These are phyloP conservation scores for Oncopeltus fasciatus DNA, from an alignment of 1,140 invertebrate genomes.

Conservation along the genomic window DNA sequence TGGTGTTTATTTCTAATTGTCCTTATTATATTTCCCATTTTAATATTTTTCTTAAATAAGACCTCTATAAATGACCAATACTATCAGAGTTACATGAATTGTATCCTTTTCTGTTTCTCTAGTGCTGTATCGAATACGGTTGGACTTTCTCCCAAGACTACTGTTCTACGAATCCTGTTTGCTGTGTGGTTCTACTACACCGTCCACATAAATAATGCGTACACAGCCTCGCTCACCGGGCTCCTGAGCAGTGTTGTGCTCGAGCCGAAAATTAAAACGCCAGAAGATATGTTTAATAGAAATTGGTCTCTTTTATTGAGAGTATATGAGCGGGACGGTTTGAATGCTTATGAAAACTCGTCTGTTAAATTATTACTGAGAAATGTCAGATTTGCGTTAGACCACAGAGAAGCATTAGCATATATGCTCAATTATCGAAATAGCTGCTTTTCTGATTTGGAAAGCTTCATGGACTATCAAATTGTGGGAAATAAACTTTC, in stretches of 20 bases:
- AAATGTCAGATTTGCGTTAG: too few relatives aligned
- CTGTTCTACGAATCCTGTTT: background rate
- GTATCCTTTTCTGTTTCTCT: background rate
- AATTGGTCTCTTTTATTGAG: background rate
- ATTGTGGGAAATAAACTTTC: background rate
- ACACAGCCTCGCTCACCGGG: background rate
- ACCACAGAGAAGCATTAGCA: background rate
- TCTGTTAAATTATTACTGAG: background rate
- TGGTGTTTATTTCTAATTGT: background rate
- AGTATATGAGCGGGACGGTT: background rate
- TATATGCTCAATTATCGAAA: background rate
- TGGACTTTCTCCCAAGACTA: background rate
- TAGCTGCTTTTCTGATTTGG: background rate
- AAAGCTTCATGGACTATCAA: background rate
- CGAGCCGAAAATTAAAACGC: background rate
- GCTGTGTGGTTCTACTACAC: background rate
- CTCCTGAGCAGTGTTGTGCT: background rate
- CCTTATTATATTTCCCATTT: background rate
- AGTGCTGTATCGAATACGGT: background rate
- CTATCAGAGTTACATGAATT: background rate
- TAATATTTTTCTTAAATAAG: background rate
- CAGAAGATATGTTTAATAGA: background rate
- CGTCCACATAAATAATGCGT: background rate
- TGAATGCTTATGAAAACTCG: background rate
- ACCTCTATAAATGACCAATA: background rate